Evolutionary conservation across 2,888 invertebrate species (phyloP).

Genomic region (Luperina testacea): DNA sequence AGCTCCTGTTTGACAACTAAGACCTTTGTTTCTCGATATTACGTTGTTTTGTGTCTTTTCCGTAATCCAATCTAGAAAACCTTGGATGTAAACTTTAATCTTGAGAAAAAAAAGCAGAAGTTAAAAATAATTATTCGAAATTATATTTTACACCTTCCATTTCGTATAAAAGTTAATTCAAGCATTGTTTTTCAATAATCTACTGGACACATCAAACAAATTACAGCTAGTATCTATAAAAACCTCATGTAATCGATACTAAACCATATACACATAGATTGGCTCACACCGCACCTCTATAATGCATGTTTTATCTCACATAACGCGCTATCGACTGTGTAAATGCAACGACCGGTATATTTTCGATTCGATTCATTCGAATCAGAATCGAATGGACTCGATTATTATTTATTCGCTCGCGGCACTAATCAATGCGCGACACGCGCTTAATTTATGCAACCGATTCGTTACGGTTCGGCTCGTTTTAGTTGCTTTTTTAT

Average conservation of each 20-base stretch:
- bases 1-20: neutral
- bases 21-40: neutral
- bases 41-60: neutral
- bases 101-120: neutral
- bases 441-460: slow-evolving; percentile 80
- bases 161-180: slow-evolving; percentile 36
- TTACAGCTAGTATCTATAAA: slow-evolving; percentile 48
- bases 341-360: slow-evolving; percentile 74
- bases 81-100: neutral
- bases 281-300: slow-evolving; percentile 54
- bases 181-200: slow-evolving; percentile 46
- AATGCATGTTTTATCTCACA: slow-evolving; percentile 70
- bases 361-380: slow-evolving; percentile 78
- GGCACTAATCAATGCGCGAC: slow-evolving; percentile 84
- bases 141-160: slow-evolving; percentile 32
- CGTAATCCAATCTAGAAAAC: neutral
- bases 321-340: slow-evolving; percentile 72
- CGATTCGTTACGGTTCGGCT: slow-evolving; percentile 75
- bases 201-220: slow-evolving; percentile 37
- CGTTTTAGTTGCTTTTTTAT: slow-evolving; percentile 67
- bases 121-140: slow-evolving; percentile 14
- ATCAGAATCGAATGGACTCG: slow-evolving; percentile 75
- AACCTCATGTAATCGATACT: slow-evolving; percentile 62
- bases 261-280: slow-evolving; percentile 46
- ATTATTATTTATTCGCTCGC: slow-evolving; percentile 84